phyloP scores from a whole-genome alignment of 2,888 invertebrate species.

The Leptinotarsa tumamoca region DNA sequence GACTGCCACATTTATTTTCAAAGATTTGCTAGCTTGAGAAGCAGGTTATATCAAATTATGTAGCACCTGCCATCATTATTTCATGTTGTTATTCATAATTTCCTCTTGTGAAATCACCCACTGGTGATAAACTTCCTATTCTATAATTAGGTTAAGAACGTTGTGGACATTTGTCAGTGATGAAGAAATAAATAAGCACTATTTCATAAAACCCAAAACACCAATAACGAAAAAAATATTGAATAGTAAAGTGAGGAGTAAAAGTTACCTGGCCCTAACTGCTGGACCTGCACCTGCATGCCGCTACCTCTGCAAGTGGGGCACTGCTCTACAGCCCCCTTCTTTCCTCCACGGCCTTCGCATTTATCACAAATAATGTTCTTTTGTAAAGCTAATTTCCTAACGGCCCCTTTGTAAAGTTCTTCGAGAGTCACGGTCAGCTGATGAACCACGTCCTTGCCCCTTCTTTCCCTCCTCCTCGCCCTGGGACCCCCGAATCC shows the following conservation, averaged over 20 bases:
- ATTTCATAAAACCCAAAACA: no score
- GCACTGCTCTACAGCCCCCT: constrained; percentile 90
- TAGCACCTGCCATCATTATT: no score
- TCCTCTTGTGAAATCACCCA: no score
- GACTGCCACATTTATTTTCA: no score
- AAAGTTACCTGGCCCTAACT: constrained; percentile 74
- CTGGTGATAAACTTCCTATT: no score
- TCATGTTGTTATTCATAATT: no score
- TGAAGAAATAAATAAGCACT: no score
- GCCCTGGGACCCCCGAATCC: constrained; percentile 66
- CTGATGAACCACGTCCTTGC: constrained; percentile 95
- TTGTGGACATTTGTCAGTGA: no score
- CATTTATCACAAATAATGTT: constrained; percentile 97
- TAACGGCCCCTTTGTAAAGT: constrained; percentile 91
- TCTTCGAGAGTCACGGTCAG: constrained; percentile 93
- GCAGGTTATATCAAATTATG: no score
- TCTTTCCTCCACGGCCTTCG: constrained; percentile 95
- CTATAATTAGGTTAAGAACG: no score
- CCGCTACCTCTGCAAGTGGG: constrained; percentile 90
- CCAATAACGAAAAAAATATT: not conserved
- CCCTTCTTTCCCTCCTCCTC: constrained; percentile 78
- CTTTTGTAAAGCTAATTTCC: constrained; percentile 94
- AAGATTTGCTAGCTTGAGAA: no score
- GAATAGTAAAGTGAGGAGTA: not conserved
- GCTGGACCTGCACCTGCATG: constrained; percentile 80